These are phyloP conservation scores for Copidosoma floridanum DNA, from an alignment of 1,140 invertebrate genomes.

Conservation along the genomic window DNA sequence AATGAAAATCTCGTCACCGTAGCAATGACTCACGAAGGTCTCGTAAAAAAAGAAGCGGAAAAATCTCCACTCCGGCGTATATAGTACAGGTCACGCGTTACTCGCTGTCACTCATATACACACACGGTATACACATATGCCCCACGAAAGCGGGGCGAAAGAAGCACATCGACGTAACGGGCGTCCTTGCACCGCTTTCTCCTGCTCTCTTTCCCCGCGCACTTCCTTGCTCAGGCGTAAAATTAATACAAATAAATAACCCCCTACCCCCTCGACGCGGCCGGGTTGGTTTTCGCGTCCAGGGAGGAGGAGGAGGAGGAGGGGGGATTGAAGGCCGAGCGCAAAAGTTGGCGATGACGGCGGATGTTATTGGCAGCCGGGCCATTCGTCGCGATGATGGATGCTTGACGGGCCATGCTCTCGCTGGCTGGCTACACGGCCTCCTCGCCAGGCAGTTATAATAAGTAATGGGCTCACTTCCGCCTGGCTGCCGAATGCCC, in stretches of 20 bases:
- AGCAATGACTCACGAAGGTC: too few relatives aligned
- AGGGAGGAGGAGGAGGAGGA: neutral
- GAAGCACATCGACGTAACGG: too few relatives aligned
- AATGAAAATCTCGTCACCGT: constrained; percentile 21
- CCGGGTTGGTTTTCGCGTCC: too few relatives aligned
- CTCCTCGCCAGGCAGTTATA: constrained; percentile 55
- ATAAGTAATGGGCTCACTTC: constrained; percentile 55
- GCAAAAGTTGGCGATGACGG: constrained; percentile 54
- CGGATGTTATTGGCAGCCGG: constrained; percentile 57
- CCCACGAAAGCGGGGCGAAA: too few relatives aligned
- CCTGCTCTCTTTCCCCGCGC: neutral
- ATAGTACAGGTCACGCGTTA: too few relatives aligned
- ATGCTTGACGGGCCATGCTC: constrained; percentile 52
- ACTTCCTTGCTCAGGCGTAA: constrained; percentile 27
- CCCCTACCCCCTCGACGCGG: too few relatives aligned
- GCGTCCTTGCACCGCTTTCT: neutral
- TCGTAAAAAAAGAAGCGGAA: too few relatives aligned
- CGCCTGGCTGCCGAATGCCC: constrained; percentile 31
- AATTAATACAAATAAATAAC: constrained; percentile 46
- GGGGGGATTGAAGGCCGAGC: constrained; percentile 12
- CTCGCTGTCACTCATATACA: too few relatives aligned
- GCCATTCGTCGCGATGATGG: constrained; percentile 57
- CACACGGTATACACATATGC: too few relatives aligned
- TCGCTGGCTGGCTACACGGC: constrained; percentile 39
- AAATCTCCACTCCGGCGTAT: too few relatives aligned